These are phyloP conservation scores for Suillia variegata DNA, from an alignment of 2,888 invertebrate genomes.

Conservation along the genomic window DNA sequence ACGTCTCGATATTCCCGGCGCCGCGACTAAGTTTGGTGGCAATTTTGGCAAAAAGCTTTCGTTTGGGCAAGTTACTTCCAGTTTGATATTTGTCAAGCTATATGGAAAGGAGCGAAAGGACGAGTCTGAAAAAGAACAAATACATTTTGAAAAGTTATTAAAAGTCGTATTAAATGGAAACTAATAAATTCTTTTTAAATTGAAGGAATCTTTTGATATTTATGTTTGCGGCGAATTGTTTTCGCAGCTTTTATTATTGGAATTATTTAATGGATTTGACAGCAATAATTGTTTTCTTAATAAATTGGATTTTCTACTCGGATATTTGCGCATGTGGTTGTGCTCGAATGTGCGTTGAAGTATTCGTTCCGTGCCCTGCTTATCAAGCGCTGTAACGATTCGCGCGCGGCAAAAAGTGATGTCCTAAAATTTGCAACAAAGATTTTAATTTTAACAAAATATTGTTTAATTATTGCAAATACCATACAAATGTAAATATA, in stretches of 20 bases:
- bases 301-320: slow-evolving; percentile 18
- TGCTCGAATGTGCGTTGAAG: slow-evolving; percentile 53
- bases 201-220: too few species aligned
- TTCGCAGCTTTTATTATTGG: too few species aligned
- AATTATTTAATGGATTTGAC: too few species aligned
- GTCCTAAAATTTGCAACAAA: too few species aligned
- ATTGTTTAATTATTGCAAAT: background rate
- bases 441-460: slow-evolving; percentile 5
- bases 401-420: slow-evolving; percentile 55
- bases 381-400: slow-evolving; percentile 53
- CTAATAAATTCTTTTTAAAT: too few species aligned
- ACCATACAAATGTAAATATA: background rate
- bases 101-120: slow-evolving; percentile 32
- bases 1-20: too few species aligned
- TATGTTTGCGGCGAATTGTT: too few species aligned
- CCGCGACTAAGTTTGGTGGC: too few species aligned
- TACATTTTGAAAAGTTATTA: too few species aligned
- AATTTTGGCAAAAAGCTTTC: slow-evolving; percentile 8
- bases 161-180: too few species aligned
- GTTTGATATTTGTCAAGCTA: slow-evolving; percentile 31
- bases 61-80: slow-evolving; percentile 23
- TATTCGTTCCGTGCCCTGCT: slow-evolving; percentile 46
- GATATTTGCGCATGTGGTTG: slow-evolving; percentile 49
- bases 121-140: too few species aligned
- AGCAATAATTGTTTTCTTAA: background rate